Base-by-base conservation (phyloP, 2,888 invertebrate species). In the Spodoptera littoralis region DNA sequence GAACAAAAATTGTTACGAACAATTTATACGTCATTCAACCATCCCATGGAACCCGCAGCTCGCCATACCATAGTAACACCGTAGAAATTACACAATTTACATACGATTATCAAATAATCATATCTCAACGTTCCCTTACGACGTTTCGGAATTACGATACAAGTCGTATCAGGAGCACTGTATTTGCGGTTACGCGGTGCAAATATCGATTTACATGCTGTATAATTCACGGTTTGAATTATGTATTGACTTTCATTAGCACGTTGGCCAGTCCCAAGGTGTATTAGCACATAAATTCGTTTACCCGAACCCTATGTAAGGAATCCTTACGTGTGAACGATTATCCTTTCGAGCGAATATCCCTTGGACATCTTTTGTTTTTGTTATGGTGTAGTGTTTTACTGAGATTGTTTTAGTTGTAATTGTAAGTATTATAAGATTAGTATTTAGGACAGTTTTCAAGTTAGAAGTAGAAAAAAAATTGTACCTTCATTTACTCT, bases 171-270 rank as follows among this genome's bases (percentile, higher is more conserved):
- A 77, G 79, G 81, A 86, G 80, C 73, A 47, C 59, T 50, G 90
- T 90, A 90, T 91, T 91, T 92, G 90, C 87, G 92, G 92, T 90
- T 88, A 89, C 92, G 90, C 87, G 92, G 92, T 92, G 92, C 92
- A 92, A 92, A 92, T 94, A 93, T 94, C 93, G 93, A 94, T 94
- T 93, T 92, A 93, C 93, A 93, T 92, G 91, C 90, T 92, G 94
- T 93, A 93, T 94, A 94, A 93, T 94, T 93, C 93, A 92, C 90
- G 87, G 92, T 89, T 90, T 94, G 94, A 94, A 94, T 94, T 93
- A 94, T 94, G 94, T 94, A 94, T 94, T 90, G 90, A 92, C 92
- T 92, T 94, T 94, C 94, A 94, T 94, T 94, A 94, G 93, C 93
- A 93, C 93, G 93, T 92, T 91, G 92, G 92, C 88, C 90, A 91